Percentiles rank a stretch among this genome's conserved stretches.
Evolutionary conservation across 2,888 invertebrate genomes (phyloP).

Genomic region (Erannis defoliaria): DNA sequence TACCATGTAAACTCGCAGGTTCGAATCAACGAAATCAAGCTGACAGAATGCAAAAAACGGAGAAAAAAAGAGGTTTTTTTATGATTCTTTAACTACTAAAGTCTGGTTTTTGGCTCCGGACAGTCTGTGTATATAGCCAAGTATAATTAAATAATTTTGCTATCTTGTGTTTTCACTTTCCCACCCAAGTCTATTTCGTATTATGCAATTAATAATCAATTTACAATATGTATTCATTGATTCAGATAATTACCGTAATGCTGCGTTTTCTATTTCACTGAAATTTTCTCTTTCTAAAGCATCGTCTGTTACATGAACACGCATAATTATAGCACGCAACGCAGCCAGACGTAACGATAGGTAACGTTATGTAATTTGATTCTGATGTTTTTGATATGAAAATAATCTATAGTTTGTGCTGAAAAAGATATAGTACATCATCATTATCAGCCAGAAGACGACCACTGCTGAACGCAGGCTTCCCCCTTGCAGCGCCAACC

Average conservation of each 20-base stretch:
- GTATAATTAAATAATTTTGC: background rate
- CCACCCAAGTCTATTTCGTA: background rate
- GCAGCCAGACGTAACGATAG: constrained; percentile 11
- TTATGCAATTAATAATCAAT: background rate
- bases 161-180: background rate
- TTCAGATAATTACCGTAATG: constrained; percentile 16
- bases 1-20: no score
- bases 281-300: constrained; percentile 44
- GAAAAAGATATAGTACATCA: background rate
- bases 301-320: constrained; percentile 34
- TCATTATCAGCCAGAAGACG: no score
- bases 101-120: background rate
- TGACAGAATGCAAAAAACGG: no score
- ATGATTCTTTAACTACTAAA: no score
- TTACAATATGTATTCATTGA: constrained; percentile 2
- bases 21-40: no score
- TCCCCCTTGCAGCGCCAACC: no score
- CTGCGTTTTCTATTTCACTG: constrained; percentile 31
- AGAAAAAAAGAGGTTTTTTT: no score
- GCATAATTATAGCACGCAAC: constrained; percentile 24
- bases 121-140: background rate
- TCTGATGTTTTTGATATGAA: no score
- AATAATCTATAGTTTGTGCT: no score
- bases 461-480: no score
- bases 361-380: constrained; percentile 23